Evolutionary conservation across 2,797 vertebrate genomes (phyloP).

Genomic region (Chelonia mydas): DNA sequence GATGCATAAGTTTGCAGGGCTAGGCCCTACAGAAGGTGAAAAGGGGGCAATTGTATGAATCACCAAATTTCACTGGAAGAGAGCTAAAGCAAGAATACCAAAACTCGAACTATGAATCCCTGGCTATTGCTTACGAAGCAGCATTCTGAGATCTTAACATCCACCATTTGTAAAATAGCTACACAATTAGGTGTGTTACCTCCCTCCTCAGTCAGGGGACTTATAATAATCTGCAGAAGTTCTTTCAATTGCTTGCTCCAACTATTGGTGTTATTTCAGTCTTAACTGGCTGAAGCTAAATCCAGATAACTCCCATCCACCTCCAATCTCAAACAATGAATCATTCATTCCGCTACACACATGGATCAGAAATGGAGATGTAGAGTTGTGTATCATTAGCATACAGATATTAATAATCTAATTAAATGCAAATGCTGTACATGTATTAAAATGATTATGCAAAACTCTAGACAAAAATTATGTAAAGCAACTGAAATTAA

Average conservation of each 20-base stretch:
- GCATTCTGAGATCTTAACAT: slow-evolving; percentile 3
- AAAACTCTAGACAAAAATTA: not conserved
- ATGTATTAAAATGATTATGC: not conserved
- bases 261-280: not conserved
- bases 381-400: not conserved
- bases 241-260: not conserved
- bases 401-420: not conserved
- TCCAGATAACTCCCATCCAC: not conserved
- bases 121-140: not conserved
- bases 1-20: not conserved
- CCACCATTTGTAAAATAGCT: too few relatives aligned
- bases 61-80: not conserved
- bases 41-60: not conserved
- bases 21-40: not conserved
- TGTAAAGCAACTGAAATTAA: not conserved
- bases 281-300: not conserved
- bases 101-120: not conserved
- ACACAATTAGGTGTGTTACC: too few relatives aligned
- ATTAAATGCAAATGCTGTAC: not conserved
- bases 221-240: not conserved
- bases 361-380: not conserved
- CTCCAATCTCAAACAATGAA: not conserved
- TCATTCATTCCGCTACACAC: not conserved
- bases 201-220: slow-evolving; percentile 17
- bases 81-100: not conserved